Conservation (phyloP, 1,140 invertebrate genomes). For the Mya arenaria region DNA sequence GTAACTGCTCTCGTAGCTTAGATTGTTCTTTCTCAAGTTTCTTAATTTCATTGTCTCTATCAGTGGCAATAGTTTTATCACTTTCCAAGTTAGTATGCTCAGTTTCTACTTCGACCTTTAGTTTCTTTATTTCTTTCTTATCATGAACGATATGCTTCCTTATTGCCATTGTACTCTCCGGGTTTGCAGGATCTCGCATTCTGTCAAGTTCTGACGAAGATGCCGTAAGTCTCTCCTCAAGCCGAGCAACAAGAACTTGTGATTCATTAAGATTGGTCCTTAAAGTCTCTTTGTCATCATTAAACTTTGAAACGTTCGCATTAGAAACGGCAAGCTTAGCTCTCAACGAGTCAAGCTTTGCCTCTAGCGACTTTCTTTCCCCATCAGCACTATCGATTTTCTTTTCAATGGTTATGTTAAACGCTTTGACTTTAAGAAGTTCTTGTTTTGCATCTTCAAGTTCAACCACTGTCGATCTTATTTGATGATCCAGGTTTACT, state of each 20-base stretch:
- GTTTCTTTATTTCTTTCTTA: constrained; percentile 51
- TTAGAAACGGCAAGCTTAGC: constrained; percentile 41
- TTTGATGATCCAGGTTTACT: constrained; percentile 28
- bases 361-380: constrained; percentile 6
- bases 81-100: neutral
- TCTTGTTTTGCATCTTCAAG: constrained; percentile 47
- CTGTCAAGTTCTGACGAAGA: constrained; percentile 32
- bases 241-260: constrained; percentile 41
- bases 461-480: constrained; percentile 4
- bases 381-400: constrained; percentile 26
- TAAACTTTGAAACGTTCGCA: constrained; percentile 25
- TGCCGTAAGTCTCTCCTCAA: constrained; percentile 42
- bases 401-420: constrained; percentile 33
- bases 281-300: constrained; percentile 46
- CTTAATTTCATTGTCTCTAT: constrained; percentile 34
- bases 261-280: constrained; percentile 40
- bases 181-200: constrained; percentile 49
- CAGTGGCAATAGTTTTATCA: constrained; percentile 1
- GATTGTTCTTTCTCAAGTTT: constrained; percentile 36
- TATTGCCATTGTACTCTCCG: constrained; percentile 44
- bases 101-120: constrained; percentile 30
- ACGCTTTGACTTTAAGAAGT: constrained; percentile 5
- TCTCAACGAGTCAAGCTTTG: constrained; percentile 33
- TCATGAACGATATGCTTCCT: constrained; percentile 39
- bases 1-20: constrained; percentile 19